Conservation (phyloP, 2,113 vertebrate genomes). For the Phocoena phocoena region DNA sequence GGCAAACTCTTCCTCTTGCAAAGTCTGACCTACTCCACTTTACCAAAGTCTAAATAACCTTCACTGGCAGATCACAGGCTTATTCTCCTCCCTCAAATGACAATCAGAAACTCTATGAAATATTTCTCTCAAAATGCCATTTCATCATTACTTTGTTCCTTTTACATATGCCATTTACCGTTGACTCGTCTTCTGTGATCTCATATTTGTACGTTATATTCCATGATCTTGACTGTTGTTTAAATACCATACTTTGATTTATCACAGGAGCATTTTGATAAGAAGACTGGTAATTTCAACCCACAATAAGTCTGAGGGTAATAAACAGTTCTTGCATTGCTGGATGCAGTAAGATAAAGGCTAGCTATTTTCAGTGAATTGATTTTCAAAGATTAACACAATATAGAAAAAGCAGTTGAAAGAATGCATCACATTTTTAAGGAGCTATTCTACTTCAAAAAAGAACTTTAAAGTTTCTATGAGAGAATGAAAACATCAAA, state of each 20-base stretch:
- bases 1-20: background rate
- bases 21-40: background rate
- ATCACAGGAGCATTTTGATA: background rate
- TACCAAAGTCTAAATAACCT: background rate
- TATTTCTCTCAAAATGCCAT: background rate
- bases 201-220: background rate
- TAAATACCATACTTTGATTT: constrained; percentile 21
- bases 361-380: constrained; percentile 1
- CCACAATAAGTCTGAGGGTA: background rate
- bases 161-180: background rate
- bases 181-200: background rate
- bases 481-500: constrained; percentile 49
- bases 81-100: background rate
- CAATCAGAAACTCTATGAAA: background rate
- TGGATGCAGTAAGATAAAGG: background rate
- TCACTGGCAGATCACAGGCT: background rate
- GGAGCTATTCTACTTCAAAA: constrained; percentile 34
- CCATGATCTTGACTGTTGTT: background rate
- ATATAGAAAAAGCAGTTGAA: background rate
- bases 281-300: background rate
- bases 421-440: background rate
- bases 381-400: constrained; percentile 49
- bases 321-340: background rate
- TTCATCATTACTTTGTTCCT: background rate
- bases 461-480: constrained; percentile 20